Conservation (phyloP, 2,113 vertebrate genomes). For the Hypomesus transpacificus region DNA sequence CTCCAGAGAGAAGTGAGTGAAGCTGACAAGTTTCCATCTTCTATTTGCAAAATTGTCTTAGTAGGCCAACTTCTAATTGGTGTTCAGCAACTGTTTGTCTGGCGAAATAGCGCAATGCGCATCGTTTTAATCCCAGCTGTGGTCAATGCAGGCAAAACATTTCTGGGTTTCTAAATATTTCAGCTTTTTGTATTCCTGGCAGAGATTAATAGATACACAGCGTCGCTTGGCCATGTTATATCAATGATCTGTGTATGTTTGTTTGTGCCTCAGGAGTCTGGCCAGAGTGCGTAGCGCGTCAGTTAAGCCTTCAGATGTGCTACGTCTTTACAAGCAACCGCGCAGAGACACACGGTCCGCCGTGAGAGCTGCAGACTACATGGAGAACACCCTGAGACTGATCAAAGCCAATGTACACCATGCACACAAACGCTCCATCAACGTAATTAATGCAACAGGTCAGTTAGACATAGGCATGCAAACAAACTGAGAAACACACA, state of each 20-base stretch:
- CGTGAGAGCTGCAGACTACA: slow-evolving; percentile 78
- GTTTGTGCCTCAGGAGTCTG: slow-evolving; percentile 71
- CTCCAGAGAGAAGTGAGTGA: slow-evolving; percentile 70
- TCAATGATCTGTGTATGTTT: too few relatives aligned
- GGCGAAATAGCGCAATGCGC: too few relatives aligned
- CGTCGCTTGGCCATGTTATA: too few relatives aligned
- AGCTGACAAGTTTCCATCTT: background rate
- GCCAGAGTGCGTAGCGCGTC: slow-evolving; percentile 61
- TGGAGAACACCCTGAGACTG: slow-evolving; percentile 76
- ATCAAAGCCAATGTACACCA: slow-evolving; percentile 69
- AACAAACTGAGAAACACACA: background rate
- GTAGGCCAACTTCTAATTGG: too few relatives aligned
- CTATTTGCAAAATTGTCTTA: too few relatives aligned
- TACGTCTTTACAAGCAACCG: slow-evolving; percentile 83
- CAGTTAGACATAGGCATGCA: slow-evolving; percentile 14
- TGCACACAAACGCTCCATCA: slow-evolving; percentile 74
- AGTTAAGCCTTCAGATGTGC: slow-evolving; percentile 71
- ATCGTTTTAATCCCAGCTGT: too few relatives aligned
- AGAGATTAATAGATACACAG: too few relatives aligned
- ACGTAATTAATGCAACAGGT: slow-evolving; percentile 73
- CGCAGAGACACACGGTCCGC: slow-evolving; percentile 66
- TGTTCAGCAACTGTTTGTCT: too few relatives aligned
- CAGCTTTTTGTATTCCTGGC: too few relatives aligned
- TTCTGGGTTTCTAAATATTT: too few relatives aligned
- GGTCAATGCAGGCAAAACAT: too few relatives aligned